Conservation (phyloP, 2,888 invertebrate species). For the Stegana nigrithorax region DNA sequence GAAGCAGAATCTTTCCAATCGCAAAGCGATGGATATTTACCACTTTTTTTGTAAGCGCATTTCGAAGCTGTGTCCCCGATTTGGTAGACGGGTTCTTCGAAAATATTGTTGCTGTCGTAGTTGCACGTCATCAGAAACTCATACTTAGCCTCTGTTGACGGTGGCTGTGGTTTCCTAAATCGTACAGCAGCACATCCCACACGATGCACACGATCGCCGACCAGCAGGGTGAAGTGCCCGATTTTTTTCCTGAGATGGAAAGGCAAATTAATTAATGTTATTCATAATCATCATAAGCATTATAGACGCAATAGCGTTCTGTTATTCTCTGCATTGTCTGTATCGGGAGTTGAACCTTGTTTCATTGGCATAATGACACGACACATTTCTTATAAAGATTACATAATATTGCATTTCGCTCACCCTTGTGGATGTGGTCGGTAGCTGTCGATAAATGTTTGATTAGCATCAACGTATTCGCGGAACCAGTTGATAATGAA, state of each 20-base stretch:
- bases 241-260: slow-evolving; percentile 63
- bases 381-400: no score
- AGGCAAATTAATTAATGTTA: no score
- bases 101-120: slow-evolving; percentile 64
- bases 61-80: slow-evolving; percentile 56
- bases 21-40: slow-evolving; percentile 57
- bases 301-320: no score
- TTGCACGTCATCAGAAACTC: slow-evolving; percentile 65
- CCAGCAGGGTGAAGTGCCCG: slow-evolving; percentile 65
- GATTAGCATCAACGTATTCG: slow-evolving; percentile 62
- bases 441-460: slow-evolving; percentile 57
- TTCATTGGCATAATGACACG: no score
- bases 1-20: slow-evolving; percentile 56
- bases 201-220: slow-evolving; percentile 61
- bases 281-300: no score
- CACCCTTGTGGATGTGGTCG: slow-evolving; percentile 53
- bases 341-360: no score
- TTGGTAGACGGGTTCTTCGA: slow-evolving; percentile 56
- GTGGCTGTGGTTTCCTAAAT: slow-evolving; percentile 41
- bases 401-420: no score
- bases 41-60: slow-evolving; percentile 50
- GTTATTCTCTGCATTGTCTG: no score
- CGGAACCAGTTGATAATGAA: slow-evolving; percentile 64
- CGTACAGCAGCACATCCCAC: slow-evolving; percentile 64
- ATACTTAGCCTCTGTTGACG: slow-evolving; percentile 21